Evolutionary conservation across 2,888 invertebrate species (phyloP).

Genomic region (Eurytoma adleriae): DNA sequence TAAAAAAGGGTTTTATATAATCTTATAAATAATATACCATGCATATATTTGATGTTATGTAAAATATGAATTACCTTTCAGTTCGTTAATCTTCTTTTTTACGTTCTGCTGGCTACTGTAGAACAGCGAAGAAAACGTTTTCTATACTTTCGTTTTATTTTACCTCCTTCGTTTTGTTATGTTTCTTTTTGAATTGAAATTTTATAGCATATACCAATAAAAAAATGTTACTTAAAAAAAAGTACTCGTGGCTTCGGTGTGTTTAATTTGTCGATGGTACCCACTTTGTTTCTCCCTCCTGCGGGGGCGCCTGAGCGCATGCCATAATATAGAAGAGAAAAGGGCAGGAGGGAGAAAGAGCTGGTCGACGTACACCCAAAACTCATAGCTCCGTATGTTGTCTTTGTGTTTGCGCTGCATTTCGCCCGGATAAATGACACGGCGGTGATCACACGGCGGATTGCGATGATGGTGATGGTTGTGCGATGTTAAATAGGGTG

Average conservation of each 20-base stretch:
- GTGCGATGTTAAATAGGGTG: slow-evolving; percentile 80
- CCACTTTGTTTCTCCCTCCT: not conserved
- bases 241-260: slow-evolving; percentile 16
- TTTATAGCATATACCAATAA: not conserved
- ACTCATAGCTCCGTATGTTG: slow-evolving; percentile 52
- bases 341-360: slow-evolving; percentile 23
- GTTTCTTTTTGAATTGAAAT: not conserved
- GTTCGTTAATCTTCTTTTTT: slow-evolving; percentile 23
- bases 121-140: not conserved
- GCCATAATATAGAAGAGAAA: not conserved
- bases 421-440: slow-evolving; percentile 32
- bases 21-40: too few relatives aligned
- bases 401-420: slow-evolving; percentile 58
- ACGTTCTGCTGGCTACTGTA: not conserved
- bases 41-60: too few relatives aligned
- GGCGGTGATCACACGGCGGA: slow-evolving; percentile 21
- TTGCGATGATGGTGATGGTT: slow-evolving; percentile 39
- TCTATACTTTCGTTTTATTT: slow-evolving; percentile 12
- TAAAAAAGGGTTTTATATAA: too few relatives aligned
- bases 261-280: slow-evolving; percentile 35
- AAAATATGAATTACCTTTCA: not conserved
- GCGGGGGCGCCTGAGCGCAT: not conserved
- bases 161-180: not conserved
- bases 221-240: not conserved
- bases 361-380: slow-evolving; percentile 16